These are phyloP conservation scores for Poecilus cupreus DNA, from an alignment of 2,888 invertebrate species.

Conservation along the genomic window DNA sequence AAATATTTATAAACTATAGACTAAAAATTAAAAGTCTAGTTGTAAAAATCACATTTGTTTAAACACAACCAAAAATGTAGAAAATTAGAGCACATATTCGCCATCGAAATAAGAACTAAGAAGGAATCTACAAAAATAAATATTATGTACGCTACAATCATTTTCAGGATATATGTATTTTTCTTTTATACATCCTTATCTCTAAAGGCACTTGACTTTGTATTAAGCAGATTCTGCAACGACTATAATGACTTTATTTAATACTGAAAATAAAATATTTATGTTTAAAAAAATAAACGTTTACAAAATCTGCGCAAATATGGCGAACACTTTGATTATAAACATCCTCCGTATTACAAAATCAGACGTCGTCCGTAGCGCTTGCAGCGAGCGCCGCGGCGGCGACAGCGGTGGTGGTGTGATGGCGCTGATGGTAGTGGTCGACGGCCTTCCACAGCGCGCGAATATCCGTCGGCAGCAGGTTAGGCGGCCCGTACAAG, in stretches of 20 bases:
- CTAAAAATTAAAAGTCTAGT: conserved; percentile 12
- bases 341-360: conserved; percentile 46
- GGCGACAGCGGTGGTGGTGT: not conserved
- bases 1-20: not conserved
- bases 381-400: not conserved
- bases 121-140: conserved; percentile 44
- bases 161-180: conserved; percentile 43
- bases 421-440: conserved; percentile 42
- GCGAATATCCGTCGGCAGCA: conserved; percentile 73
- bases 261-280: conserved; percentile 57
- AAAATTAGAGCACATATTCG: conserved; percentile 41
- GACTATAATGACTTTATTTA: conserved; percentile 44
- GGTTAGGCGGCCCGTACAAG: conserved; percentile 76
- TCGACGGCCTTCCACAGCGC: conserved; percentile 73
- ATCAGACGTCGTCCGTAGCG: conserved; percentile 1
- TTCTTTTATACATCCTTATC: conserved; percentile 29
- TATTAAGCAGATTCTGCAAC: conserved; percentile 58
- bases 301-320: conserved; percentile 58
- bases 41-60: conserved; percentile 33
- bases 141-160: conserved; percentile 33
- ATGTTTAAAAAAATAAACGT: conserved; percentile 56
- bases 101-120: conserved; percentile 20
- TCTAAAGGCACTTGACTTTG: conserved; percentile 57
- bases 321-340: conserved; percentile 58
- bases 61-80: conserved; percentile 32